Conservation (phyloP, 2,888 invertebrate species). For the Acleris cristana region DNA sequence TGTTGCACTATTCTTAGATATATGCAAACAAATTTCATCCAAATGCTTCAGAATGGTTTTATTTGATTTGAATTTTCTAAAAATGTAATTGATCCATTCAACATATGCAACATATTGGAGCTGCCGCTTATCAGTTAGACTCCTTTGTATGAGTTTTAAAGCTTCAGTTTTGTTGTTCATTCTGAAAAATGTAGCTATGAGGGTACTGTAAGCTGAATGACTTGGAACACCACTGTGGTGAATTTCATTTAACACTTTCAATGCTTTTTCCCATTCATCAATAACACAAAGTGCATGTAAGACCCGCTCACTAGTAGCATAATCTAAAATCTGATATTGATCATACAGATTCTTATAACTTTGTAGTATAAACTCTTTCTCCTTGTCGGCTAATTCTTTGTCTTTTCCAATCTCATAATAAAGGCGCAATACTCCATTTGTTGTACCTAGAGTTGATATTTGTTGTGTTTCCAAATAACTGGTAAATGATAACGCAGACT, state of each 20-base stretch:
- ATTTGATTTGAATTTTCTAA: slow-evolving; percentile 64
- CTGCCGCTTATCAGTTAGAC: slow-evolving; percentile 69
- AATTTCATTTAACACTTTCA: slow-evolving; percentile 85
- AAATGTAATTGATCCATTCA: slow-evolving; percentile 79
- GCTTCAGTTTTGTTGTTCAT: slow-evolving; percentile 83
- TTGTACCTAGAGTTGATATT: slow-evolving; percentile 82
- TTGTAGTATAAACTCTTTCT: slow-evolving; percentile 81
- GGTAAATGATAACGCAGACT: slow-evolving; percentile 83
- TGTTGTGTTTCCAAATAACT: slow-evolving; percentile 77
- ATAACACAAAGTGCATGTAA: slow-evolving; percentile 86
- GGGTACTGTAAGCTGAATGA: slow-evolving; percentile 74
- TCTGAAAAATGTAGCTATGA: slow-evolving; percentile 85
- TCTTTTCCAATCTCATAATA: slow-evolving; percentile 70
- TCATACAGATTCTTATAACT: slow-evolving; percentile 75
- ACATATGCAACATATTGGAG: slow-evolving; percentile 76
- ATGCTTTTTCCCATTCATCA: slow-evolving; percentile 85
- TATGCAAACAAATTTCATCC: slow-evolving; percentile 83
- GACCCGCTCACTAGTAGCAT: slow-evolving; percentile 83
- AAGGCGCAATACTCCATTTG: slow-evolving; percentile 82
- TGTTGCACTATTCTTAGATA: slow-evolving; percentile 73
- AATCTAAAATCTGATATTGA: slow-evolving; percentile 85
- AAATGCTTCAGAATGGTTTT: slow-evolving; percentile 67
- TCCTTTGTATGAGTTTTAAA: slow-evolving; percentile 84
- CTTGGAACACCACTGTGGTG: slow-evolving; percentile 75
- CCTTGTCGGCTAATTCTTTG: slow-evolving; percentile 62